Evolutionary conservation across 53 echinoderm and acorn worm species (phyloP), one percentile per base, ranked within the genome.

Genomic region (Crossaster papposus): DNA sequence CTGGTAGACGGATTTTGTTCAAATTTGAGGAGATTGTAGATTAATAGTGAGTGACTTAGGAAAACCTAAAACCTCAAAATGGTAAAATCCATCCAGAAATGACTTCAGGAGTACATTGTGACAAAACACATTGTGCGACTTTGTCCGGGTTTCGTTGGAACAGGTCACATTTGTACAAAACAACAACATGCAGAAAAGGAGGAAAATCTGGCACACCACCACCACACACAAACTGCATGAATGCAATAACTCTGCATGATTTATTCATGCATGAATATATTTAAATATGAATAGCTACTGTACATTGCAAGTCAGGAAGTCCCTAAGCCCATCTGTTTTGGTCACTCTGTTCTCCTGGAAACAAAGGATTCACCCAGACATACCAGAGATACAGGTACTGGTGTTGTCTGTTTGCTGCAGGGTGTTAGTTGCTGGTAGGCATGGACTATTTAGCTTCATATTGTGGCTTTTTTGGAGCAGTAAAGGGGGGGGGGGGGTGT

Each of bases 251-350:
- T 51, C 17, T 68, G 50, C 44, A 50, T 36, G 14, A 30, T 78
- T 78, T 38, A n/a, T 38, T 34, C 17, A 51, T 50, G 50, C 23
- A 51, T 37, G 78, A 78, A 78, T 22, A 78, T 78, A 78, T 84
- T 84, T 84, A 23, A 84, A 84, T 84, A 84, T 84, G 72, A 84
- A 84, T 84, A 14, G 84, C 36, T 32, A 2, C 20, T 44, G 36
- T n/a, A 7, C 52, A 15, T 70, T n/a, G n/a, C 29, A 2, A 32
- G 84, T 14, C 70, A 52, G 84, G 84, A 72, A 37, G 51, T 37
- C 14, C 44, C 72, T 84, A 84, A 84, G 84, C 72, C 84, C 72
- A 84, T 84, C 44, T 84, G 23, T 17, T 33, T 18, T 33, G 33
- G 24, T 17, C 18, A 28, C 68, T 73, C 35, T 13, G 74, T 31